Evolutionary conservation across 2,888 invertebrate species (phyloP).

Genomic region (Bombylius discolor): DNA sequence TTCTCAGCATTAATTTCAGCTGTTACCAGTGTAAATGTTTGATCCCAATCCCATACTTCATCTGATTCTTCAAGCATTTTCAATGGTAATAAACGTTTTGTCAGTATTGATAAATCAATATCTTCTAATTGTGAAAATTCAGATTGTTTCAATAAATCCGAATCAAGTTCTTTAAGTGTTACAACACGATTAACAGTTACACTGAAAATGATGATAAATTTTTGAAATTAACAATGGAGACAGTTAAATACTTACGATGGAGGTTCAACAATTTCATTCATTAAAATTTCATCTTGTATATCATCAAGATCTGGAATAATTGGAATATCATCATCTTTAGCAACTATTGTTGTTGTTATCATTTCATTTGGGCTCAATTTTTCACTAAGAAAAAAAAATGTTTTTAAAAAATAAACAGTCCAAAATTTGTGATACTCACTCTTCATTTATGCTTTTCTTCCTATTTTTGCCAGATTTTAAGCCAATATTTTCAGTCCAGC

Average conservation of each 20-base stretch:
- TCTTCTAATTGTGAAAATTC: constrained; percentile 51
- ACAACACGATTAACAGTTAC: constrained; percentile 47
- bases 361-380: constrained; percentile 36
- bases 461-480: constrained; percentile 35
- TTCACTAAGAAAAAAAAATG: constrained; percentile 35
- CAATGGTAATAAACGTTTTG: constrained; percentile 50
- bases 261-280: constrained; percentile 46
- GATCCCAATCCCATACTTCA: constrained; percentile 66
- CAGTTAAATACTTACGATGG: constrained; percentile 40
- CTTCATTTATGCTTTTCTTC: constrained; percentile 40
- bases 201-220: constrained; percentile 31
- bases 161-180: constrained; percentile 58
- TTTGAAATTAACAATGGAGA: constrained; percentile 38
- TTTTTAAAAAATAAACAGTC: background rate
- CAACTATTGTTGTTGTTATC: constrained; percentile 22
- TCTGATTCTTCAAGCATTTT: constrained; percentile 51
- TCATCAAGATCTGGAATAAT: constrained; percentile 67
- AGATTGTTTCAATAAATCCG: constrained; percentile 49
- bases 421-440: constrained; percentile 36
- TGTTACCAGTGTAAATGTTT: constrained; percentile 58
- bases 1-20: constrained; percentile 39
- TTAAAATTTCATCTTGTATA: constrained; percentile 50
- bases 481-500: constrained; percentile 48
- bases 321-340: constrained; percentile 50
- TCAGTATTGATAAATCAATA: constrained; percentile 56